These are phyloP conservation scores for Aselliscus stoliczkanus DNA, from an alignment of 2,797 vertebrate species.

Conservation along the genomic window DNA sequence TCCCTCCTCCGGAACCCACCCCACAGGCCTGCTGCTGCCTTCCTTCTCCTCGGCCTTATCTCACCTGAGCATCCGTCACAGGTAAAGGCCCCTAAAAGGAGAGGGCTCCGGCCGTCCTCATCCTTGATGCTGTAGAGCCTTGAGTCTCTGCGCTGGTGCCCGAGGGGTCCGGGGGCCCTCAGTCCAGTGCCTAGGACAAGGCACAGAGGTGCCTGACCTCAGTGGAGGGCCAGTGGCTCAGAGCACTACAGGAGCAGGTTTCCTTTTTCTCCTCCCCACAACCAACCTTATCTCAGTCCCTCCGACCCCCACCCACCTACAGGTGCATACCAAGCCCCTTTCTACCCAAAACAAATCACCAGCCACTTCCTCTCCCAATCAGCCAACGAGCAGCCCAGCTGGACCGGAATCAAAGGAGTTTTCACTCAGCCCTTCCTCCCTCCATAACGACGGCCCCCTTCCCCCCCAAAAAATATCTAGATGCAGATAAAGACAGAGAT, in stretches of 20 bases:
- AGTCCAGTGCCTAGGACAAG: neutral
- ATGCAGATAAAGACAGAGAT: slow-evolving; percentile 57
- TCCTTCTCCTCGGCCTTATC: neutral
- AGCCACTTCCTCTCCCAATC: slow-evolving; percentile 59
- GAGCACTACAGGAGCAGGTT: neutral
- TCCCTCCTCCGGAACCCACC: neutral
- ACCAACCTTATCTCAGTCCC: neutral
- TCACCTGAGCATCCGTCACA: neutral
- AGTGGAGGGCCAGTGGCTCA: neutral
- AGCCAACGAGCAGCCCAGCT: neutral
- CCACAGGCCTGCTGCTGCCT: neutral
- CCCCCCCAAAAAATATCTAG: neutral
- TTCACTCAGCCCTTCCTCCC: slow-evolving; percentile 36
- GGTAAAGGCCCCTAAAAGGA: neutral
- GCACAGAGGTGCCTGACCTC: neutral
- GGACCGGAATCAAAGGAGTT: slow-evolving; percentile 51
- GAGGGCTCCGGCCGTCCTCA: neutral
- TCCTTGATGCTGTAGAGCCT: neutral
- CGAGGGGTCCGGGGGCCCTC: neutral
- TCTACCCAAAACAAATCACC: slow-evolving; percentile 26
- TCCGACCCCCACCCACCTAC: neutral
- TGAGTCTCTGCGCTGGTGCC: neutral
- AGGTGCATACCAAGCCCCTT: neutral
- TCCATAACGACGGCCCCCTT: neutral
- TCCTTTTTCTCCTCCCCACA: neutral